phyloP scores from a whole-genome alignment of 2,888 invertebrate species.

The Drosophila antonietae region DNA sequence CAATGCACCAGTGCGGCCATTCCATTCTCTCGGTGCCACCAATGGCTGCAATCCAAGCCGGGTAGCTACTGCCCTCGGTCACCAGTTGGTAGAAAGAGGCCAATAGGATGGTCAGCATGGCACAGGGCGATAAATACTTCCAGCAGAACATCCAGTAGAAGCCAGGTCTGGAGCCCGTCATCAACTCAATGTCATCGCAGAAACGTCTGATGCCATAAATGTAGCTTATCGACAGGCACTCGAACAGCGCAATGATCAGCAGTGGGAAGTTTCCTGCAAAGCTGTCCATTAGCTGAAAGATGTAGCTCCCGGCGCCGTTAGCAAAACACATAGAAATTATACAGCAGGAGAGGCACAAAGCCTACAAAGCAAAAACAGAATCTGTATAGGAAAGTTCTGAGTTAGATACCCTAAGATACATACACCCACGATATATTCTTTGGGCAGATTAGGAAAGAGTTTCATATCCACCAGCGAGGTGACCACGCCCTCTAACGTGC shows the following conservation, averaged over 20 bases:
- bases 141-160: conserved; percentile 97
- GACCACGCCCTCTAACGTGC: conserved; percentile 97
- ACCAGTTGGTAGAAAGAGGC: conserved; percentile 93
- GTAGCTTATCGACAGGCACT: conserved; percentile 96
- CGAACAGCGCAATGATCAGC: conserved; percentile 96
- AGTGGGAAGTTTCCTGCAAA: conserved; percentile 97
- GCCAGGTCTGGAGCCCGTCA: conserved; percentile 95
- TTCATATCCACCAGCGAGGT: conserved; percentile 98
- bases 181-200: conserved; percentile 96
- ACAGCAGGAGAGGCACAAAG: conserved; percentile 92
- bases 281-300: conserved; percentile 96
- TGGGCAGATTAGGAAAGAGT: conserved; percentile 94
- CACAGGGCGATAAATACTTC: conserved; percentile 96
- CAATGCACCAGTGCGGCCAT: conserved; percentile 95
- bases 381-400: background rate
- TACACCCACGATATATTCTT: conserved; percentile 93
- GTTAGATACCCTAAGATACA: conserved; percentile 15
- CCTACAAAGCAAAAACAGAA: conserved; percentile 56
- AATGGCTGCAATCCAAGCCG: conserved; percentile 91
- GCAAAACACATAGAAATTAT: conserved; percentile 95
- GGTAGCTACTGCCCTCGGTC: conserved; percentile 92
- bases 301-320: conserved; percentile 96
- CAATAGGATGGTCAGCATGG: conserved; percentile 93
- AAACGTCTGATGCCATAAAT: conserved; percentile 96
- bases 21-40: conserved; percentile 91